A percentile compares a stretch with the other conserved stretches of the same genome.
Evolutionary conservation across 2,113 vertebrate species (phyloP).

Genomic region (Oreamnos americanus): DNA sequence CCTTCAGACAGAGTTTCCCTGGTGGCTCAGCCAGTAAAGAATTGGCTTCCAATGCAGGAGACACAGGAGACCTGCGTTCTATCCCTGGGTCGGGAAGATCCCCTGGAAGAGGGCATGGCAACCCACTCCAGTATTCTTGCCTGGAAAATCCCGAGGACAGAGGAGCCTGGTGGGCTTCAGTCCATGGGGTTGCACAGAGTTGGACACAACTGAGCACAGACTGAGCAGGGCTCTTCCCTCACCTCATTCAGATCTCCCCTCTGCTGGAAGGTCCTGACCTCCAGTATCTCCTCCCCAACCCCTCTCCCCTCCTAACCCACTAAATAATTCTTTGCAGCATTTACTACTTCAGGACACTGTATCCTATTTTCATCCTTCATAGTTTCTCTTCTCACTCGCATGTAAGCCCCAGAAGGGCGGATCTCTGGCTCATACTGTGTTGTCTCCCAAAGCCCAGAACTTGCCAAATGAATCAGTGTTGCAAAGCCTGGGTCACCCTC

Average conservation of each 20-base stretch:
- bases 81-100: background rate
- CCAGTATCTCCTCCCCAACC: too few species aligned
- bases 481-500: background rate
- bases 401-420: background rate
- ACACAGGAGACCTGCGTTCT: background rate
- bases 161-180: background rate
- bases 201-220: background rate
- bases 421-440: background rate
- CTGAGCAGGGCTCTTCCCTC: background rate
- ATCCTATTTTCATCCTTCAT: background rate
- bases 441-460: background rate
- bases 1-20: background rate
- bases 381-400: background rate
- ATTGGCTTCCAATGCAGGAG: background rate
- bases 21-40: background rate
- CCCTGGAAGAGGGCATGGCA: background rate
- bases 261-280: background rate
- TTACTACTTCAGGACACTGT: background rate
- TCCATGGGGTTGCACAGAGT: background rate
- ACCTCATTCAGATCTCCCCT: fast-evolving
- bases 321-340: background rate
- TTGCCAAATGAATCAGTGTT: background rate
- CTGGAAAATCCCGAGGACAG: background rate
- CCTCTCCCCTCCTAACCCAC: background rate
- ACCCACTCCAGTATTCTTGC: background rate